phyloP scores from a whole-genome alignment of 2,113 vertebrate genomes.

The Nothobranchius kuhntae region DNA sequence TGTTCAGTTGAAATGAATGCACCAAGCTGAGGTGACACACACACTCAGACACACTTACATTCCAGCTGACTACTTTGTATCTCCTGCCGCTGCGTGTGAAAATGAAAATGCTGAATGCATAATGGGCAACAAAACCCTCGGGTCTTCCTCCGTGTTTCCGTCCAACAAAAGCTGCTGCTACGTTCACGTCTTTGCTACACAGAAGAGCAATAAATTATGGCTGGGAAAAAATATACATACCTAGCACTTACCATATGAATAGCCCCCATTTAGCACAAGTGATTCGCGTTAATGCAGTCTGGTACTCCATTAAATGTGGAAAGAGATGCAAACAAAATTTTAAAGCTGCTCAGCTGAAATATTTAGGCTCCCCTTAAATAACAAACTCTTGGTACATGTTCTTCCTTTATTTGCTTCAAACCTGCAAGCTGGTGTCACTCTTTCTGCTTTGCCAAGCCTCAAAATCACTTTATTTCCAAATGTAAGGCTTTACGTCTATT shows the following conservation, averaged over 20 bases:
- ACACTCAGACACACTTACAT: constrained; percentile 1
- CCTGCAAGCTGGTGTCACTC: constrained; percentile 46
- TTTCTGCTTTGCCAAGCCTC: constrained; percentile 18
- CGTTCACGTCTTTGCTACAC: constrained; percentile 60
- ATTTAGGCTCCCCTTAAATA: constrained; percentile 38
- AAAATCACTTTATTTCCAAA: constrained; percentile 29
- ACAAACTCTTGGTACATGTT: constrained; percentile 52
- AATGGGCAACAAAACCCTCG: constrained; percentile 48
- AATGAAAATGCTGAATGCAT: constrained; percentile 55
- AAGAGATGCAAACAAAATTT: constrained; percentile 69
- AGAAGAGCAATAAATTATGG: constrained; percentile 50
- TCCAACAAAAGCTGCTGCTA: constrained; percentile 41
- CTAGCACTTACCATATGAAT: constrained; percentile 66
- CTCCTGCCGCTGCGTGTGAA: constrained; percentile 46
- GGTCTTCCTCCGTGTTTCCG: constrained; percentile 22
- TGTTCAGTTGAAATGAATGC: constrained; percentile 25
- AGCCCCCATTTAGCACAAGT: constrained; percentile 58
- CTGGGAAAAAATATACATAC: constrained; percentile 44
- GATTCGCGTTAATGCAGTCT: constrained; percentile 65
- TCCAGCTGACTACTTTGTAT: constrained; percentile 43
- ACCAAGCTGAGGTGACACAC: constrained; percentile 15
- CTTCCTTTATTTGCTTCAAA: constrained; percentile 40
- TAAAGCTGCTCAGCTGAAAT: constrained; percentile 50
- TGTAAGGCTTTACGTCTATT: not conserved
- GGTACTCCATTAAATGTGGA: constrained; percentile 62